A percentile compares a stretch with the other conserved stretches of the same genome.
phyloP scores from a whole-genome alignment of 1,140 invertebrate genomes.

The Ooceraea biroi region DNA sequence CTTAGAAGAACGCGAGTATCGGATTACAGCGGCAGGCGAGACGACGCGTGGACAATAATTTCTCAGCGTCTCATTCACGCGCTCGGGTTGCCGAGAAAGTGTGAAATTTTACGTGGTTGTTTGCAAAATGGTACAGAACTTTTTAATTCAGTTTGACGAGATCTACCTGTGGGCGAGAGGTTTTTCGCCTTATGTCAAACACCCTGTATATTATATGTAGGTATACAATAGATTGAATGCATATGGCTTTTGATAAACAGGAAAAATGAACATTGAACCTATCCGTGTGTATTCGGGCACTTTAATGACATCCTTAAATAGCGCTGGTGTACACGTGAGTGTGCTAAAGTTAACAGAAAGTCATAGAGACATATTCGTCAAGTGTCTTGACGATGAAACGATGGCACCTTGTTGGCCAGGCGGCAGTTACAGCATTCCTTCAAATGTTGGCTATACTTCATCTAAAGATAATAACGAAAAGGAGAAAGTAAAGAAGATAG shows the following conservation, averaged over 20 bases:
- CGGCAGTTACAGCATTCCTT: slow-evolving; percentile 78
- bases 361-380: slow-evolving; percentile 85
- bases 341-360: slow-evolving; percentile 88
- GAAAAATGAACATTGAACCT: slow-evolving; percentile 86
- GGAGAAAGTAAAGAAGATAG: slow-evolving; percentile 68
- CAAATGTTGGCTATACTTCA: neutral
- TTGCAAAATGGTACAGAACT: too few species aligned
- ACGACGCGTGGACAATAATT: too few species aligned
- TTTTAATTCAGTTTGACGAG: too few species aligned
- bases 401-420: slow-evolving; percentile 89
- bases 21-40: too few species aligned
- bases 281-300: slow-evolving; percentile 90
- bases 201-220: too few species aligned
- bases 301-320: slow-evolving; percentile 93
- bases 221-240: too few species aligned
- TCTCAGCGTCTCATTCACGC: too few species aligned
- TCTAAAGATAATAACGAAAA: slow-evolving; percentile 51
- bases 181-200: too few species aligned
- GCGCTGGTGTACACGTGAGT: slow-evolving; percentile 92
- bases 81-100: too few species aligned
- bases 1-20: too few species aligned
- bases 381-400: slow-evolving; percentile 88
- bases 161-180: too few species aligned
- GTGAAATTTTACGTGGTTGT: too few species aligned
- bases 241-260: slow-evolving; percentile 83